These are phyloP conservation scores for Tachuris rubrigastra DNA, from an alignment of 2,113 vertebrate genomes.

Conservation along the genomic window DNA sequence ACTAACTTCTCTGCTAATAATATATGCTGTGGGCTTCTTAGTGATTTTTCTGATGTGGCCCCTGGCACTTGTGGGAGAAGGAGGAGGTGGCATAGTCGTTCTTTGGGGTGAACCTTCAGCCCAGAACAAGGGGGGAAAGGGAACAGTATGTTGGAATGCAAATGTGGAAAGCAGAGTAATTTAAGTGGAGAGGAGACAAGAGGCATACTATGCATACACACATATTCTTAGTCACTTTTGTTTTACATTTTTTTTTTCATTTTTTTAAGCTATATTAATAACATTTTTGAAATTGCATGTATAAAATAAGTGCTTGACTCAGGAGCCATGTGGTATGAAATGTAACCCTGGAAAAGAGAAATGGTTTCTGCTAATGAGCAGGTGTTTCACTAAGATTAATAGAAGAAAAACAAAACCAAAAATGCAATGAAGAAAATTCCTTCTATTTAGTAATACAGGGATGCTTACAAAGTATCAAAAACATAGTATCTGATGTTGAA, in stretches of 20 bases:
- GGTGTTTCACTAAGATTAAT: neutral
- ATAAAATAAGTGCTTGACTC: neutral
- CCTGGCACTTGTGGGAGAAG: neutral
- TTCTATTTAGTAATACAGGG: neutral
- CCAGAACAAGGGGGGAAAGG: neutral
- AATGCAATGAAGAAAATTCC: neutral
- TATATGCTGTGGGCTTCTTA: neutral
- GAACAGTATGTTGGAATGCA: neutral
- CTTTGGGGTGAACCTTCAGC: neutral
- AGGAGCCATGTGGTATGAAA: neutral
- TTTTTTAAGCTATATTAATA: neutral
- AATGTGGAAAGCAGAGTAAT: neutral
- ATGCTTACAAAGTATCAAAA: neutral
- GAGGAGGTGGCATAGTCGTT: neutral
- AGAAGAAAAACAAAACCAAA: neutral
- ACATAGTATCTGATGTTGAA: neutral
- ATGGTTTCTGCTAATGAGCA: neutral
- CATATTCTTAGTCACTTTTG: neutral
- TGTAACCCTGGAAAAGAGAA: neutral
- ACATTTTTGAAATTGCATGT: neutral
- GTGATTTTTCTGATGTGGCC: neutral
- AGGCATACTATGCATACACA: fast-evolving
- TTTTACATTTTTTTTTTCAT: fast-evolving
- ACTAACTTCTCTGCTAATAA: neutral
- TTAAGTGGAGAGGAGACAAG: neutral